phyloP scores from a whole-genome alignment of 2,888 invertebrate genomes.

The Agriopis leucophaearia region DNA sequence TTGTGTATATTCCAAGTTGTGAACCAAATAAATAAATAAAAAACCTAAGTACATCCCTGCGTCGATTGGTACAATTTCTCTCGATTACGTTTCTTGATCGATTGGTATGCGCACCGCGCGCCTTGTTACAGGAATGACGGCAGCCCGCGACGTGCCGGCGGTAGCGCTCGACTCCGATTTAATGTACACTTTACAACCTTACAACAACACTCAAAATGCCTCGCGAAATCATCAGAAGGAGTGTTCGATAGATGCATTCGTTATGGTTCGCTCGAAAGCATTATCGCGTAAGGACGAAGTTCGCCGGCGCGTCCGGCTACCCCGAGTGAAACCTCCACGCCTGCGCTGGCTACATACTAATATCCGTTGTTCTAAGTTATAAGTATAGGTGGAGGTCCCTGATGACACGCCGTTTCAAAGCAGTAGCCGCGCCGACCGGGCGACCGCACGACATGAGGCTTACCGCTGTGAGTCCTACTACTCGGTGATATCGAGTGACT shows the following conservation, averaged over 20 bases:
- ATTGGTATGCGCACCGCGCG: slow-evolving; percentile 73
- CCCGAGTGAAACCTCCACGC: slow-evolving; percentile 75
- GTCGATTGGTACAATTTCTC: slow-evolving; percentile 75
- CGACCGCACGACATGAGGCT: slow-evolving; percentile 74
- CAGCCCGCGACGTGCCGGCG: slow-evolving; percentile 66
- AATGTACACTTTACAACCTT: slow-evolving; percentile 51
- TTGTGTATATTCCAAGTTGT: no score
- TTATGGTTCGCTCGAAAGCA: slow-evolving; percentile 75
- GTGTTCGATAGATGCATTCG: slow-evolving; percentile 57
- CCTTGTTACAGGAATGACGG: slow-evolving; percentile 80
- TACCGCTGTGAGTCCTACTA: slow-evolving; percentile 60
- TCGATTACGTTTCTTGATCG: slow-evolving; percentile 76
- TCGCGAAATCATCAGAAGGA: slow-evolving; percentile 49
- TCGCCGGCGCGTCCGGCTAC: slow-evolving; percentile 70
- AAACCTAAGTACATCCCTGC: slow-evolving; percentile 58
- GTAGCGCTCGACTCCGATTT: slow-evolving; percentile 33
- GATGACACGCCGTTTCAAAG: slow-evolving; percentile 66
- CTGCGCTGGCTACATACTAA: slow-evolving; percentile 76
- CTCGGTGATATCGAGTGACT: slow-evolving; percentile 46
- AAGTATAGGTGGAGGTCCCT: slow-evolving; percentile 73
- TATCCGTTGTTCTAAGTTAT: slow-evolving; percentile 72
- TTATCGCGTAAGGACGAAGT: slow-evolving; percentile 70
- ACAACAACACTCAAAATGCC: slow-evolving; percentile 50
- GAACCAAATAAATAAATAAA: no score
- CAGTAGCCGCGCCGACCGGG: slow-evolving; percentile 68